Percentiles rank a stretch among this genome's conserved stretches.
phyloP scores from a whole-genome alignment of 1,140 invertebrate species.

The Manduca sexta region DNA sequence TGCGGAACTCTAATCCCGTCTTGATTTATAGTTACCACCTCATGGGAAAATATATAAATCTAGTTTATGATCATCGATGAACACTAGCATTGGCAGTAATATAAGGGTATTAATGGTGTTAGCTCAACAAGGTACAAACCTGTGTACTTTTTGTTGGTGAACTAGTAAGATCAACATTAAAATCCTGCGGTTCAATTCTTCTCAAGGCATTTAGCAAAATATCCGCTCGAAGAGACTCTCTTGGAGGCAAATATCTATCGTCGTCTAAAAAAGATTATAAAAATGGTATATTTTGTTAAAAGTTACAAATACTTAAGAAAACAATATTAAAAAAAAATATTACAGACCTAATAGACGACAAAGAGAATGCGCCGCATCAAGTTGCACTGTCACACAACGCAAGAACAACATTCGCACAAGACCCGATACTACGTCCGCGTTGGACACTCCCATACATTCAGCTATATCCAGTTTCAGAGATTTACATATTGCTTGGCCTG shows the following conservation, averaged over 20 bases:
- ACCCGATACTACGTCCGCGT: constrained; percentile 64
- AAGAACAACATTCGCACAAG: constrained; percentile 52
- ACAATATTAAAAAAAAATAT: background rate
- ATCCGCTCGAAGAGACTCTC: constrained; percentile 45
- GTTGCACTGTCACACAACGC: constrained; percentile 49
- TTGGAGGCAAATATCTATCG: constrained; percentile 51
- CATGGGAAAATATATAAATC: too few species aligned
- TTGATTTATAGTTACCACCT: too few species aligned
- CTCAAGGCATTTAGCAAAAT: constrained; percentile 47
- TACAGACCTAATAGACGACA: constrained; percentile 44
- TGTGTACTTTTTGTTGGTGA: constrained; percentile 38
- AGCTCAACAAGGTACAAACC: constrained; percentile 20
- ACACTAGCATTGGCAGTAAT: too few species aligned
- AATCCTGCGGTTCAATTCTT: constrained; percentile 43
- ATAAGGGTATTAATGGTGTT: too few species aligned
- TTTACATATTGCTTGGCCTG: constrained; percentile 74
- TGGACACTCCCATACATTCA: constrained; percentile 69
- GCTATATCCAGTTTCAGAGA: constrained; percentile 77
- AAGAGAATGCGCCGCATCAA: constrained; percentile 55
- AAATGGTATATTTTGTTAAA: background rate
- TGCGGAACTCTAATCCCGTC: too few species aligned
- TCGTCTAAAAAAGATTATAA: constrained; percentile 59
- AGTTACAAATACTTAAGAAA: background rate
- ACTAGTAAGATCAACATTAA: constrained; percentile 44
- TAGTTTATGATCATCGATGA: too few species aligned